phyloP scores from a whole-genome alignment of 1,140 invertebrate species.

The Drosophila athabasca region DNA sequence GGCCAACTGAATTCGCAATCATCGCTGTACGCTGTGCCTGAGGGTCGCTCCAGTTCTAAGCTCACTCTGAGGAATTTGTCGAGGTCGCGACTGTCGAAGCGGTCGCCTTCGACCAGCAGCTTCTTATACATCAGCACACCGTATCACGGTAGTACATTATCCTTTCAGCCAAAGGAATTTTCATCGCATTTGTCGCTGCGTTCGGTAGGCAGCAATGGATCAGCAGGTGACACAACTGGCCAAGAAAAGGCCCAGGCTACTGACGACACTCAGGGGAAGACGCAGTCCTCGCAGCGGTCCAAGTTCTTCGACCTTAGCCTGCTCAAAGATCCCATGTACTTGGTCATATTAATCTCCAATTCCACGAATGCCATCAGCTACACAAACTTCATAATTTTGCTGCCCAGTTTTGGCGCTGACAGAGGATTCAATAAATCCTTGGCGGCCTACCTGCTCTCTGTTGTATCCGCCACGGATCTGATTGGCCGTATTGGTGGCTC shows the following conservation, averaged over 20 bases:
- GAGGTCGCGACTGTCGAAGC: slow-evolving; percentile 84
- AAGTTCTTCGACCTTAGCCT: slow-evolving; percentile 91
- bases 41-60: slow-evolving; percentile 79
- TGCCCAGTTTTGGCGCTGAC: slow-evolving; percentile 89
- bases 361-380: slow-evolving; percentile 93
- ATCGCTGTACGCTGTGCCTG: slow-evolving; percentile 86
- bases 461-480: slow-evolving; percentile 91
- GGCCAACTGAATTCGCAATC: slow-evolving; percentile 86
- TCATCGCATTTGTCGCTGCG: slow-evolving; percentile 90
- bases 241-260: slow-evolving; percentile 28
- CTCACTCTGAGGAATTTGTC: slow-evolving; percentile 66
- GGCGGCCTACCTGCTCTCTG: slow-evolving; percentile 89
- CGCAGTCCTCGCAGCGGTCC: slow-evolving; percentile 65
- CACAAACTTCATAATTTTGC: slow-evolving; percentile 92
- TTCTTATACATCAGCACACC: slow-evolving; percentile 93
- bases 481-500: slow-evolving; percentile 92
- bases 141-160: slow-evolving; percentile 92
- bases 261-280: slow-evolving; percentile 61
- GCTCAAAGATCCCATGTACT: slow-evolving; percentile 90
- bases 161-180: slow-evolving; percentile 90
- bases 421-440: slow-evolving; percentile 88
- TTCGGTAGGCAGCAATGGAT: slow-evolving; percentile 84
- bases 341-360: slow-evolving; percentile 92
- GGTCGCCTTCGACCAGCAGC: slow-evolving; percentile 90
- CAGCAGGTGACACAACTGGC: slow-evolving; percentile 38